Evolutionary conservation across 2,888 invertebrate genomes (phyloP).

Genomic region (Crematogaster levior): DNA sequence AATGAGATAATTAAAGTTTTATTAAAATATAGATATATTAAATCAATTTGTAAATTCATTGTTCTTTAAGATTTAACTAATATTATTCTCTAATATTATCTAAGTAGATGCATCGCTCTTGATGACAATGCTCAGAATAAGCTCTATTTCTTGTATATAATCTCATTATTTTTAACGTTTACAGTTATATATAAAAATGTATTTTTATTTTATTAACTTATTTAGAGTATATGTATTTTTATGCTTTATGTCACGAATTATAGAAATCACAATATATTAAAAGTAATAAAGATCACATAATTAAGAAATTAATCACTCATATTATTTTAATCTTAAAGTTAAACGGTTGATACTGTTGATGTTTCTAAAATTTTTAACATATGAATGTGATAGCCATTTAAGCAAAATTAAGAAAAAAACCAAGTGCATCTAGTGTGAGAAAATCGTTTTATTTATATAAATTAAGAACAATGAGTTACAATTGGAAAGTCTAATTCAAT

Average conservation of each 20-base stretch:
- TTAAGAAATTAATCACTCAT: neutral
- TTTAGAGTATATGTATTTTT: slow-evolving; percentile 3
- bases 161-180: neutral
- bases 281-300: slow-evolving; percentile 6
- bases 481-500: slow-evolving; percentile 60
- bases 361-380: slow-evolving; percentile 68
- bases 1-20: slow-evolving; percentile 5
- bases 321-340: slow-evolving; percentile 23
- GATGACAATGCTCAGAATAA: neutral
- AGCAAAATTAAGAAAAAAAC: slow-evolving; percentile 76
- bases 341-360: slow-evolving; percentile 11
- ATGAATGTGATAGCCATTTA: slow-evolving; percentile 35
- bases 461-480: slow-evolving; percentile 68
- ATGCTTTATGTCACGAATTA: neutral
- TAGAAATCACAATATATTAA: slow-evolving; percentile 6
- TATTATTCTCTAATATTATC: neutral
- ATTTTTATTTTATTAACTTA: slow-evolving; percentile 5
- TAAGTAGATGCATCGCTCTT: slow-evolving; percentile 13
- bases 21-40: neutral
- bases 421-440: slow-evolving; percentile 78
- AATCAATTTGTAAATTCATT: slow-evolving; percentile 41
- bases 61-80: slow-evolving; percentile 33
- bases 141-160: neutral
- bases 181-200: neutral
- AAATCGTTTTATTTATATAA: slow-evolving; percentile 80